Percentiles rank a stretch among this genome's conserved stretches.
phyloP scores from a whole-genome alignment of 2,797 vertebrate genomes.

The Meda fulgida region DNA sequence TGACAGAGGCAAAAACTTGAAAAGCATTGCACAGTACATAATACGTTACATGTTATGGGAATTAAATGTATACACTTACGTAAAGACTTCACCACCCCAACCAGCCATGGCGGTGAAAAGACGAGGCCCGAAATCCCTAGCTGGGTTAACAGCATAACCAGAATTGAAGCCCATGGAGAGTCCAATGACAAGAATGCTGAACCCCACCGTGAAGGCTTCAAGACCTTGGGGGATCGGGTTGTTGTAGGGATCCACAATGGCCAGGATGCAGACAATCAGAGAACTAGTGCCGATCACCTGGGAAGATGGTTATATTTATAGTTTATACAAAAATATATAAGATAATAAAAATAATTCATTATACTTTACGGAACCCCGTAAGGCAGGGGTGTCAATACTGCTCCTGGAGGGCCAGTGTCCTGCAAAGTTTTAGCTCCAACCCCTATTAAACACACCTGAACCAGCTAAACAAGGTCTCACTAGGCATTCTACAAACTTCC shows the following conservation, averaged over 20 bases:
- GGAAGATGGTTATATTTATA: not conserved
- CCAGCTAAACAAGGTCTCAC: not conserved
- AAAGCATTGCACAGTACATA: not conserved
- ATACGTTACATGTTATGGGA: not conserved
- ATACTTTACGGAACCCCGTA: not conserved
- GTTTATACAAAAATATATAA: not conserved
- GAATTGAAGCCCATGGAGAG: constrained; percentile 98
- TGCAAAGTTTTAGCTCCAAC: not conserved
- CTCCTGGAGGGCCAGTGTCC: not conserved
- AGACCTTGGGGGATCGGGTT: constrained; percentile 90
- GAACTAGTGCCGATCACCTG: constrained; percentile 90
- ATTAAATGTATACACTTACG: constrained; percentile 76
- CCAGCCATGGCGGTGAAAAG: constrained; percentile 93
- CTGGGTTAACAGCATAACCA: constrained; percentile 97
- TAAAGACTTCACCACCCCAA: constrained; percentile 91
- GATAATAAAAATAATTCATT: not conserved
- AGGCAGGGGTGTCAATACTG: not conserved
- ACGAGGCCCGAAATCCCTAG: constrained; percentile 94
- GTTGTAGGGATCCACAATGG: constrained; percentile 95
- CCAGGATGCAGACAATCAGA: constrained; percentile 91
- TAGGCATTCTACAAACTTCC: not conserved
- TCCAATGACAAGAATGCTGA: constrained; percentile 94
- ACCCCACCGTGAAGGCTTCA: constrained; percentile 96
- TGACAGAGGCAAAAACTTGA: not conserved
- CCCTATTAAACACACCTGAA: not conserved